These are phyloP conservation scores for Astyanax mexicanus DNA, from an alignment of 2,797 vertebrate genomes.

Conservation along the genomic window DNA sequence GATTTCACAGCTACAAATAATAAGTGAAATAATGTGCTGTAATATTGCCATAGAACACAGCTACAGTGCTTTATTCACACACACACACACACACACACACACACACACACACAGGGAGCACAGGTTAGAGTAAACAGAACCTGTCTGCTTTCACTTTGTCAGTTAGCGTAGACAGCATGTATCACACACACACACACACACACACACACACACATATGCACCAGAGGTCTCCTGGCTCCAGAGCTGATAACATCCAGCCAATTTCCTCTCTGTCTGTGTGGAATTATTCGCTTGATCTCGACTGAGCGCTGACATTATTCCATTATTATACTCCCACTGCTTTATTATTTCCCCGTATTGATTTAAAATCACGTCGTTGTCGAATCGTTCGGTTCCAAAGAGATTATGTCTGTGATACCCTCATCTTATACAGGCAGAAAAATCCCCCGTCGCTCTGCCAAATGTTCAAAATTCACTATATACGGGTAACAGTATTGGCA, in stretches of 20 bases:
- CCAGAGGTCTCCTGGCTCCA: slow-evolving; percentile 60
- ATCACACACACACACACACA: slow-evolving; percentile 7
- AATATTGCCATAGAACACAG: slow-evolving; percentile 68
- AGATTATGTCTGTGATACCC: slow-evolving; percentile 26
- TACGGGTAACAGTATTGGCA: no score
- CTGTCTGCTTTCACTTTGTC: slow-evolving; percentile 66
- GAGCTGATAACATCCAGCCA: slow-evolving; percentile 75
- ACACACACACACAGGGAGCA: slow-evolving; percentile 3
- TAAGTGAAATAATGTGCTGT: slow-evolving; percentile 57
- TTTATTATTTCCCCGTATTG: slow-evolving; percentile 46
- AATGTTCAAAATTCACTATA: background rate
- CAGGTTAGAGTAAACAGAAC: slow-evolving; percentile 56
- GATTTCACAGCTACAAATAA: slow-evolving; percentile 65
- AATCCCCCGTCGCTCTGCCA: background rate
- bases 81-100: slow-evolving; percentile 1
- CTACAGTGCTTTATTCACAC: no score
- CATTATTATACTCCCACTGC: slow-evolving; percentile 36
- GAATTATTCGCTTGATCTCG: slow-evolving; percentile 66
- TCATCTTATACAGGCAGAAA: background rate
- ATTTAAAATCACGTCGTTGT: slow-evolving; percentile 27
- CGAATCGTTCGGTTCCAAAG: background rate
- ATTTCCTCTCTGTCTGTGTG: slow-evolving; percentile 69
- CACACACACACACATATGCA: slow-evolving; percentile 15
- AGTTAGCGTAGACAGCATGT: slow-evolving; percentile 70
- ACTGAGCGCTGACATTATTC: slow-evolving; percentile 40